Evolutionary conservation across 2,113 vertebrate species (phyloP).

Genomic region (Mormoops blainvillei): DNA sequence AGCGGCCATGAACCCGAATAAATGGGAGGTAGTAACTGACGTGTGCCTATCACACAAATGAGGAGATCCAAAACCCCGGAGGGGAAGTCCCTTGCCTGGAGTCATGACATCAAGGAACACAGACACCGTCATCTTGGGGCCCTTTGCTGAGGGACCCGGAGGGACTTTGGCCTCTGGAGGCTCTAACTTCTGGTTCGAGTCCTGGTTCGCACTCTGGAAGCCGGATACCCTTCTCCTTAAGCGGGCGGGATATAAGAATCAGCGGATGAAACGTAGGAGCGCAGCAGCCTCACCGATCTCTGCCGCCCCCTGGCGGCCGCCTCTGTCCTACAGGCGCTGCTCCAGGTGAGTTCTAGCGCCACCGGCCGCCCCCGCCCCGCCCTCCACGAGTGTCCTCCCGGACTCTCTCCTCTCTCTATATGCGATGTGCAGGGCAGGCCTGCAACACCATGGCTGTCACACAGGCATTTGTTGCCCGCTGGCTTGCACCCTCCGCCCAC

Average conservation of each 20-base stretch:
- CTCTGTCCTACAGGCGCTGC: too few species aligned
- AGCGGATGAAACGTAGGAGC: fast-evolving
- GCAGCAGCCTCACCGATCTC: neutral
- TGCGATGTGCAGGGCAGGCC: fast-evolving
- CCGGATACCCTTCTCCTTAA: neutral
- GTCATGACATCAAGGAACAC: neutral
- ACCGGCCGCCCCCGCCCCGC: fast-evolving
- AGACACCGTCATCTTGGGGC: neutral
- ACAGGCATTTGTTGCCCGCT: neutral
- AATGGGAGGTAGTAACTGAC: neutral
- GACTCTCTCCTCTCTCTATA: too few species aligned
- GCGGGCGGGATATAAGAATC: neutral
- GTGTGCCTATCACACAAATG: neutral
- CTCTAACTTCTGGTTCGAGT: neutral
- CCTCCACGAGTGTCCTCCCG: fast-evolving
- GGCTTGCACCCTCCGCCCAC: too few species aligned
- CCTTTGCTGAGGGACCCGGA: neutral
- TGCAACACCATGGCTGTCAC: fast-evolving
- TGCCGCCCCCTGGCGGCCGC: neutral
- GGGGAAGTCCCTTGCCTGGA: neutral
- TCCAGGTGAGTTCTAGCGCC: neutral
- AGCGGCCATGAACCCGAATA: neutral
- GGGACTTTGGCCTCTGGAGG: neutral
- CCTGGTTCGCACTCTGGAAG: neutral
- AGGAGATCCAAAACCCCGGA: neutral